Percentiles rank a stretch among this genome's conserved stretches.
These are phyloP conservation scores for Microcebus lehilahytsara DNA, from an alignment of 2,113 vertebrate genomes.

Conservation along the genomic window DNA sequence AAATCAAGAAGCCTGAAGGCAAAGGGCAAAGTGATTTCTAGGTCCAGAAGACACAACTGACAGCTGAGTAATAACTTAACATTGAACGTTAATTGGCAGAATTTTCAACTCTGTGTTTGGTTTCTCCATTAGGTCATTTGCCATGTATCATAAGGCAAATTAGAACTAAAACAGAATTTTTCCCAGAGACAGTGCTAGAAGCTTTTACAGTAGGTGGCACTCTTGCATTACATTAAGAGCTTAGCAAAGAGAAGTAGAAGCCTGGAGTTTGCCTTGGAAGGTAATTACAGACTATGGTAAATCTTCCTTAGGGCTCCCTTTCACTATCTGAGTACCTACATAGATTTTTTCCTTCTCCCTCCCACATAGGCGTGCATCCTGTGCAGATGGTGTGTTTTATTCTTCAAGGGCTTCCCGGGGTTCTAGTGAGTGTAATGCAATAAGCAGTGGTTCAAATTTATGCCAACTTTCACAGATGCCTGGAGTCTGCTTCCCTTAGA, in stretches of 20 bases:
- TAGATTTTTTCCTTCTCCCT: background rate
- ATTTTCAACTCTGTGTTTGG: background rate
- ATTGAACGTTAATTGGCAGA: background rate
- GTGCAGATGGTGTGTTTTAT: background rate
- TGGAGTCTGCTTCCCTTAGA: background rate
- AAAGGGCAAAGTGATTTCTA: background rate
- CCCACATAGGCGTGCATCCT: no score
- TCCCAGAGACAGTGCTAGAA: background rate
- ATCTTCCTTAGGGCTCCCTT: background rate
- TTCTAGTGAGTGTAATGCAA: background rate
- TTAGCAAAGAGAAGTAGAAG: background rate
- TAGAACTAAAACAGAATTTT: background rate
- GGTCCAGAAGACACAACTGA: background rate
- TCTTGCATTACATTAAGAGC: background rate
- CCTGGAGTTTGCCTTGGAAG: background rate
- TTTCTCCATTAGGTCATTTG: background rate
- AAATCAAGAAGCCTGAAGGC: background rate
- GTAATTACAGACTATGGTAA: background rate
- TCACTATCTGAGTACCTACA: background rate
- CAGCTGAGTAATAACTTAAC: background rate
- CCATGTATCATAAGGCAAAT: background rate
- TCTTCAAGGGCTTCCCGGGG: background rate
- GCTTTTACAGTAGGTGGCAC: constrained; percentile 64
- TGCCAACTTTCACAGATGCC: background rate
- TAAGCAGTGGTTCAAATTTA: background rate